These are phyloP conservation scores for Tanypteryx hageni DNA, from an alignment of 2,888 invertebrate species.

Conservation along the genomic window DNA sequence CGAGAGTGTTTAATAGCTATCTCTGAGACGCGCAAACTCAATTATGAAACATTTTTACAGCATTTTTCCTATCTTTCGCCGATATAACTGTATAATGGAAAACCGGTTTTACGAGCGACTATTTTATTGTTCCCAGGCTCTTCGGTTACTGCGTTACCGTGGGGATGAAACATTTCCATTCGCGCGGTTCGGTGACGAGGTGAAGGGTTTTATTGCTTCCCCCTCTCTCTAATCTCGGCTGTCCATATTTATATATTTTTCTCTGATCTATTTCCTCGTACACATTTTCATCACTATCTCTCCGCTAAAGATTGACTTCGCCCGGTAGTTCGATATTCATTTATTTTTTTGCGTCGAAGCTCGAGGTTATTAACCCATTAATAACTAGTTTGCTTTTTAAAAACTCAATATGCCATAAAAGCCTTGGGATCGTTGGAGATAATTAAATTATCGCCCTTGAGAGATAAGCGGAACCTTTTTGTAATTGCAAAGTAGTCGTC, in stretches of 20 bases:
- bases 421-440: too few species aligned
- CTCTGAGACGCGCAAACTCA: background rate
- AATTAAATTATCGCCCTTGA: too few species aligned
- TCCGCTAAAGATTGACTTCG: background rate
- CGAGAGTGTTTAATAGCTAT: background rate
- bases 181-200: background rate
- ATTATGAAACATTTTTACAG: background rate
- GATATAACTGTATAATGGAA: background rate
- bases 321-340: too few species aligned
- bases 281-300: background rate
- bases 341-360: too few species aligned
- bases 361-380: too few species aligned
- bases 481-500: too few species aligned
- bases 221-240: background rate
- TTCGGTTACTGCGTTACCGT: background rate
- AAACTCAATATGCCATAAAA: too few species aligned
- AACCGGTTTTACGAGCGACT: background rate
- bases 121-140: background rate
- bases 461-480: too few species aligned
- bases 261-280: background rate
- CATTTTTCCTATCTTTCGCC: background rate
- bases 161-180: constrained; percentile 10
- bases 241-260: background rate
- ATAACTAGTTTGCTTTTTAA: too few species aligned
- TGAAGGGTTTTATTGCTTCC: background rate